Base-by-base conservation (phyloP, 2,113 vertebrate species). In the Dicrurus megarhynchus region DNA sequence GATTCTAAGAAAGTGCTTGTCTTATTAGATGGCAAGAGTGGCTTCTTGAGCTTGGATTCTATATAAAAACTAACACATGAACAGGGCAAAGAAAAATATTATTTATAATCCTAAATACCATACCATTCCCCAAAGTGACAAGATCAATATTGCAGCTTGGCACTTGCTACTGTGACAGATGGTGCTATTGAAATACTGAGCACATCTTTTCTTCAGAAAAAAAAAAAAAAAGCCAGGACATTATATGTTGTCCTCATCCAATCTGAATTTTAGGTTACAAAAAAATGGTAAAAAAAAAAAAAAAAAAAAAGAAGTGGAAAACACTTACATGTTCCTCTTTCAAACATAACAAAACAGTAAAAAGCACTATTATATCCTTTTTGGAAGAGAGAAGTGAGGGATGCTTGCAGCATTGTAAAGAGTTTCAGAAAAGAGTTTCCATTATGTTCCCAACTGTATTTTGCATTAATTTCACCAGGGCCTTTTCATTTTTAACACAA, bases 31-130 rank as follows among this genome's bases (percentile, higher is more conserved):
- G 84, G 81, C 73, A 87, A 81, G 74, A 94, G 53, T 71, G 55
- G 46, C 42, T 96, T 94, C 84, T 63, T 21, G 80, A 84, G 64
- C 85, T 94, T 80, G 20, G 65, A 69, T 86, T 65, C 85, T 79
- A 83, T 60, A 71, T 76, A 78, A 70, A 94, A 94, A 87, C 79
- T 83, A 93, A 90, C 21, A 86, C 13, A 28, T 37, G 89, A 95
- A 88, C 69, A 55, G 84, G 87, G 91, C 94, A 94, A 96, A 97
- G 91, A 96, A 97, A 98, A 98, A 97, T 52, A 93, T 97, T 98
- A 97, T 95, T 97, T 97, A 95, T 97, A 97, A 97, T 95, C 94
- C 92, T 95, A 97, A 97, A 98, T 97, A 98, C 93, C 98, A 97
- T 87, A 93, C 93, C 68, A 93, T 96, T 98, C 97, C 97, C 97